Evolutionary conservation across 2,797 vertebrate genomes (phyloP), one percentile per base, ranked within the genome.

Genomic region (Ispidina lecontei): DNA sequence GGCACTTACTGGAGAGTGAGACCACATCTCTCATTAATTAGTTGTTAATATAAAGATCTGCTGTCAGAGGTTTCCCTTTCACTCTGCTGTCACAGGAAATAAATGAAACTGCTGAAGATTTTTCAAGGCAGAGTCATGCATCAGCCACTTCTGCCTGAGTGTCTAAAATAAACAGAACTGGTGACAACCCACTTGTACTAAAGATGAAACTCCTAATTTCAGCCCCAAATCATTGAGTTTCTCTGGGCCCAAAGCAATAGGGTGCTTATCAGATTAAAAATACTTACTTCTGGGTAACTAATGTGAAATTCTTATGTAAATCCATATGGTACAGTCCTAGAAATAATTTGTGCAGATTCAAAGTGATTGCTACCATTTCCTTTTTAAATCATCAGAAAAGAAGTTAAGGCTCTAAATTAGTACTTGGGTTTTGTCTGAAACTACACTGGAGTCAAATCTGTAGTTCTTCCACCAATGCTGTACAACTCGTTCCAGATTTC

Each of bases 61-160:
- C 81, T 91, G 49, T 58, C 89, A 11, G 89, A 91, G 84, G 80
- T 95, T 96, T 96, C 89, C 94, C 90, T 96, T 95, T 94, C 75
- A 29, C 46, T 93, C 69, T 63, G 41, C 67, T 51, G 44, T 93
- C 89, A 73, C 81, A 91, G 90, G 89, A 96, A 94, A 95, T 76
- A 67, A 90, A 89, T 49, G 68, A 91, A 93, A 68, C 94, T 84
- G 91, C 31, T 91, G 92, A 93, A 91, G 88, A 70, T 79, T 82
- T 78, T 89, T 25, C 41, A 67, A 56, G 88, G 68, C 71, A 75
- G 55, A 81, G 81, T 93, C 71, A 68, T 20, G 13, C 8, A 37
- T n/a, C 5, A 1, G 55, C 67, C 52, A 43, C 73, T 39, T 70
- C 68, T 67, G 56, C 69, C 18, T 28, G 64, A 68, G 54, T 76